Evolutionary conservation across 2,797 vertebrate species (phyloP).

Genomic region (Gymnothorax reevesii): DNA sequence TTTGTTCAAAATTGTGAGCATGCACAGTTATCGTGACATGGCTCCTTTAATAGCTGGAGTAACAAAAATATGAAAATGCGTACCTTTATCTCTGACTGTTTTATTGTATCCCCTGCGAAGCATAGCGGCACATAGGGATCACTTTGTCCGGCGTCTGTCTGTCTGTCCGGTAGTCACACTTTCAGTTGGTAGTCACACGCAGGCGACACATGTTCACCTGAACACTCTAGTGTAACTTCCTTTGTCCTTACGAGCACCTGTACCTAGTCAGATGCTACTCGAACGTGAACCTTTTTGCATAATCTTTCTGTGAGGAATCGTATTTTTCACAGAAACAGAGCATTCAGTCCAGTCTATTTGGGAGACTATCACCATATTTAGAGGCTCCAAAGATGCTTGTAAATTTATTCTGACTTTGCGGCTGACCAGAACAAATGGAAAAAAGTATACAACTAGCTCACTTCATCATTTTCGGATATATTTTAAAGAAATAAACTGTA

Average conservation of each 20-base stretch:
- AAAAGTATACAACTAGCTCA: neutral
- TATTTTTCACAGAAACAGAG: neutral
- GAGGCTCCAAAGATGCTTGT: neutral
- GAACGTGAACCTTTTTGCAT: slow-evolving; percentile 2
- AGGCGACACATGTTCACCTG: no score
- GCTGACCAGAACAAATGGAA: neutral
- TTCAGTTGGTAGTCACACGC: no score
- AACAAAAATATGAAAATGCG: neutral
- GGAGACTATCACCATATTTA: neutral
- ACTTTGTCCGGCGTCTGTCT: no score
- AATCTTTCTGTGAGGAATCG: neutral
- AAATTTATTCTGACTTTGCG: neutral
- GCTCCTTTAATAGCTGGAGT: neutral
- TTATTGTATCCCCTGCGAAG: no score
- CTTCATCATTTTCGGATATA: neutral
- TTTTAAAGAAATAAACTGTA: neutral
- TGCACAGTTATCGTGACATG: no score
- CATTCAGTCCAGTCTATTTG: neutral
- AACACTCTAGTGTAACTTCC: no score
- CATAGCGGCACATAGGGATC: no score
- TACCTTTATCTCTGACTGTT: neutral
- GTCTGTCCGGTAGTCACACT: no score
- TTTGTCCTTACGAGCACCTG: neutral
- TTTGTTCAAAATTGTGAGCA: no score
- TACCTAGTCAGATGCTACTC: no score